Base-by-base conservation (phyloP, 2,113 vertebrate genomes). In the Stomatorhinus ivindoensis region DNA sequence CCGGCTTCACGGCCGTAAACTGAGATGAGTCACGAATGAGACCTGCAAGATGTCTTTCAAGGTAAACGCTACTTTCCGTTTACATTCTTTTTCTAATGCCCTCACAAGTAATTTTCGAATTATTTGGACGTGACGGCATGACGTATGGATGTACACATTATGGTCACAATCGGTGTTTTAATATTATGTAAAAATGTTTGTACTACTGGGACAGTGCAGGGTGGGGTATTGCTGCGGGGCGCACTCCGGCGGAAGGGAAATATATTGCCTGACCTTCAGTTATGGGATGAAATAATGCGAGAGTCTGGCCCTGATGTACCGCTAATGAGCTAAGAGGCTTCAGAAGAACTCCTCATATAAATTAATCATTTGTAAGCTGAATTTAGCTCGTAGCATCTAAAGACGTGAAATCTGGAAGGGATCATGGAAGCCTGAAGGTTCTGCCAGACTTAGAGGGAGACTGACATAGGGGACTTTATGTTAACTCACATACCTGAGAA, bases 11-110 rank as follows among this genome's bases (percentile, higher is more conserved):
- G 82, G 31, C n/a, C 58, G n/a, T 42, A 87, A 46, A 76, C 31
- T 48, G 88, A 46, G 88, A 95, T 96, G 94, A 95, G 91, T 94
- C 93, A 93, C 92, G 90, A 87, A 15, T 95, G 93, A 95, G 87
- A 90, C 90, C 91, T 91, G 90, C 93, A 91, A 89, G 87, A 96
- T 96, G 96, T 96, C 95, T 91, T 95, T 96, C 88, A 96, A 96
- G 96, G 96, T 96, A 95, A 95, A 51, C 90, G 31, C 48, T 84
- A 55, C 17, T 2, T 50, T 84, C 3, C 21, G 24, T 15, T 76
- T 47, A 47, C 21, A 47, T 42, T 69, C 48, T 39, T 89, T 24
- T 55, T 85, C 39, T 55, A 48, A 69, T 87, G 31, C 31, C 15
- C 6, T 86, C 47, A 3, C 51, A 39, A 83, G 61, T 27, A 61